Base-by-base conservation (phyloP, 2,888 invertebrate species). In the Bombylius major region DNA sequence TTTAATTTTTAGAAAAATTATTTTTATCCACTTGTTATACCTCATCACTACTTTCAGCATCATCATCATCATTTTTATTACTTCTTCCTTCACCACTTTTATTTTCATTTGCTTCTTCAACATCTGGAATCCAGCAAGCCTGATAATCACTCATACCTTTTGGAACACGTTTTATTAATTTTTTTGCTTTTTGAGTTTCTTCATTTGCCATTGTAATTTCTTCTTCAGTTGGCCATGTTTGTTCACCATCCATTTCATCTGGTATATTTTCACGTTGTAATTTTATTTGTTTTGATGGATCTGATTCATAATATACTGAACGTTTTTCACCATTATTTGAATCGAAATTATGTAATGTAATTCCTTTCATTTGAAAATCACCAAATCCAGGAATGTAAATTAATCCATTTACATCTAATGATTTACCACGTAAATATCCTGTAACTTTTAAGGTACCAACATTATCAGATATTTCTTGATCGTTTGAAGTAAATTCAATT, bases 61-160 rank as follows among this genome's bases (percentile, higher is more conserved):
- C 63, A 5, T 63, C 61, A 4, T 65, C 65, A 3, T 63, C 63
- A 9, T 61, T 63, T 31, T 60, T 59, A 45, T 67, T 67, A 23
- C 23, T 56, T 71, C 69, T 77, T 77, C 6, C 61, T 5, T 65
- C 65, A 3, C 63, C 63, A 9, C 60, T 63, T 32, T 61, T 59
- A 45, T 67, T 67, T 1, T 73, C 76, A 48, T 79, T 79, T 7
- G 77, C 75, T 31, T 77, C 78, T 62, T 86, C 86, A 47, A 82
- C 81, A 65, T 90, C 89, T 0, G 87, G 86, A 58, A 91, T 87
- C 91, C 91, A 92, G 50, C 94, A 89, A 4, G 97, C 93, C 76
- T 99, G 98, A 72, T 99, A 99, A 55, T 90, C 91, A 5, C 97
- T 97, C 75, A 93, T 96, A 36, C 98, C 98, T 75, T 92, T 93